These are phyloP conservation scores for Pachyramphus minor DNA, from an alignment of 2,113 vertebrate genomes.

Conservation along the genomic window DNA sequence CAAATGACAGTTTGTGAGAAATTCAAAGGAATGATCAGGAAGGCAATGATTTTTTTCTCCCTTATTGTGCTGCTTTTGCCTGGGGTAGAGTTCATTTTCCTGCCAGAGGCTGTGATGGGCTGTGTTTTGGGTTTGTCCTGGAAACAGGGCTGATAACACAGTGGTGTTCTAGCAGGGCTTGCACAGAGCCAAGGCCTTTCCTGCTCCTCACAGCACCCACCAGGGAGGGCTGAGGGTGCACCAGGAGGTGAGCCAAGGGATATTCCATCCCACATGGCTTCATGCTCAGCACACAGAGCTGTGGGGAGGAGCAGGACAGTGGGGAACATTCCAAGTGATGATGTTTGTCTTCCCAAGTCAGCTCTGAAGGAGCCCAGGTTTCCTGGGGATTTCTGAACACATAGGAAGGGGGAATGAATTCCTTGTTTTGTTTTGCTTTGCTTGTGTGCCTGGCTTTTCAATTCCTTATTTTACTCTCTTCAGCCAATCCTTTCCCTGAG, in stretches of 20 bases:
- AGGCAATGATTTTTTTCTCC: neutral
- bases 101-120: accelerated
- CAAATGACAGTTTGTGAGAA: neutral
- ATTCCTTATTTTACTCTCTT: neutral
- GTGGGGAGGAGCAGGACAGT: neutral
- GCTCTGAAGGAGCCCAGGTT: too few species aligned
- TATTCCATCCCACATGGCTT: neutral
- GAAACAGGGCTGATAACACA: neutral
- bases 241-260: neutral
- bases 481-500: neutral
- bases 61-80: neutral
- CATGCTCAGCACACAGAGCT: neutral
- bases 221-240: neutral
- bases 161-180: neutral
- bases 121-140: neutral
- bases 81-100: neutral
- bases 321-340: too few species aligned
- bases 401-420: neutral
- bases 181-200: neutral
- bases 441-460: neutral
- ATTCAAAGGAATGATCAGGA: neutral
- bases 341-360: neutral
- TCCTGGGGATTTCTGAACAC: neutral
- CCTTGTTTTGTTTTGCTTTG: neutral
- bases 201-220: neutral